A percentile compares a stretch with the other conserved stretches of the same genome.
Evolutionary conservation across 2,797 vertebrate species (phyloP).

Genomic region (Perodicticus potto): DNA sequence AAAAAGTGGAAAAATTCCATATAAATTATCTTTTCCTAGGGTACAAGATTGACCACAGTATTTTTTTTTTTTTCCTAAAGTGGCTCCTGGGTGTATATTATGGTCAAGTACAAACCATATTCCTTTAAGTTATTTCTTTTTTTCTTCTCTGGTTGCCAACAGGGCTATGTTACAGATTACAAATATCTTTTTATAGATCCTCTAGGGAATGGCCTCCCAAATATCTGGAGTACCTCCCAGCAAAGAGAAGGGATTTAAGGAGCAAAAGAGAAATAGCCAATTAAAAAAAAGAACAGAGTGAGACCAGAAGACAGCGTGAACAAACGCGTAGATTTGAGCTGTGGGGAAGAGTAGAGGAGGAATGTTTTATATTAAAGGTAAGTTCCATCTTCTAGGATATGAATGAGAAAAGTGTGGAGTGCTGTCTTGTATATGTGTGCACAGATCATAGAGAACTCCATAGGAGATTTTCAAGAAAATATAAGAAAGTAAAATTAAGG

Average conservation of each 20-base stretch:
- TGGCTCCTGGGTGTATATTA: not conserved
- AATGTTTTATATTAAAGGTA: not conserved
- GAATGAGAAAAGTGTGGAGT: conserved; percentile 43
- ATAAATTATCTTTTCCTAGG: not conserved
- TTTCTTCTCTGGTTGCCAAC: not conserved
- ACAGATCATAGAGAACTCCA: not conserved
- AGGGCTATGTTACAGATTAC: not conserved
- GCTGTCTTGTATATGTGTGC: not conserved
- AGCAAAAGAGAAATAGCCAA: not conserved
- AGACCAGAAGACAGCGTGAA: not conserved
- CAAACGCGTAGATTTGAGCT: not conserved
- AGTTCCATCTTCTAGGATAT: not conserved
- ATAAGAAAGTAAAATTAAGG: conserved; percentile 5
- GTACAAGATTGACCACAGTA: not conserved
- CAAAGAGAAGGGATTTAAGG: not conserved
- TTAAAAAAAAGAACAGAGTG: not conserved
- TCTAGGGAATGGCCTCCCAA: not conserved
- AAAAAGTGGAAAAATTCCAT: not conserved
- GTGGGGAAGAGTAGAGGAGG: not conserved
- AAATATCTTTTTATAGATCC: not conserved
- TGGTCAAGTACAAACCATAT: not conserved
- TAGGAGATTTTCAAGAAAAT: not conserved
- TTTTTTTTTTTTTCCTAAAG: not conserved
- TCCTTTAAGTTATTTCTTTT: not conserved
- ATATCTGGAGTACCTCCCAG: not conserved